Evolutionary conservation across 2,797 vertebrate genomes (phyloP).

Genomic region (Scarus forsteni): DNA sequence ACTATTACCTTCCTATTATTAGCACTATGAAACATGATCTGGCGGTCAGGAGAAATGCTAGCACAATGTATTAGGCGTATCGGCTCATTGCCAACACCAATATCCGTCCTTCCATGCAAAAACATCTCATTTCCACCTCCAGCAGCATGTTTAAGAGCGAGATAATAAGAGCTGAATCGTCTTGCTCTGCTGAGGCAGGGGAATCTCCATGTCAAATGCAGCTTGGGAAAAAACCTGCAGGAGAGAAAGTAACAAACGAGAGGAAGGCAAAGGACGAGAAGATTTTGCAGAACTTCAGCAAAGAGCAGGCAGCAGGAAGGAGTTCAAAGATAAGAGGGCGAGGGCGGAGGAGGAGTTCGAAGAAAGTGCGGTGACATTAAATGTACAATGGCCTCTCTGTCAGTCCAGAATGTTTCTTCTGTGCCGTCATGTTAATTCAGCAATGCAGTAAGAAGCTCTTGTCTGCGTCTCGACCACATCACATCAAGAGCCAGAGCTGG

Average conservation of each 20-base stretch:
- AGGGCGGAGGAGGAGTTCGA: constrained; percentile 20
- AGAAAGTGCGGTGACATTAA: constrained; percentile 24
- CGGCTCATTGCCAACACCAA: constrained; percentile 19
- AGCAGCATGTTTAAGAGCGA: constrained; percentile 48
- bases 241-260: constrained; percentile 20
- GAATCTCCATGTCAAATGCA: constrained; percentile 53
- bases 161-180: constrained; percentile 63
- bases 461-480: constrained; percentile 1
- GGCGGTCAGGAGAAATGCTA: constrained; percentile 33
- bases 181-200: constrained; percentile 52
- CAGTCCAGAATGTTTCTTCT: constrained; percentile 40
- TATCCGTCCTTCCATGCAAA: constrained; percentile 35
- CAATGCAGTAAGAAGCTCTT: not conserved
- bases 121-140: constrained; percentile 41
- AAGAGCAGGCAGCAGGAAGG: constrained; percentile 18
- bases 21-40: constrained; percentile 15
- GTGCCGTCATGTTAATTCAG: constrained; percentile 31
- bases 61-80: constrained; percentile 24
- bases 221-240: constrained; percentile 9
- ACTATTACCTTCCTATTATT: constrained; percentile 24
- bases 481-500: constrained; percentile 7
- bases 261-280: constrained; percentile 7
- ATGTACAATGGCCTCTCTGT: constrained; percentile 28
- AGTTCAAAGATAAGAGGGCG: constrained; percentile 24
- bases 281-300: constrained; percentile 9